Evolutionary conservation across 2,113 vertebrate species (phyloP), one percentile per base, ranked within the genome.

Genomic region (Phodopus roborovskii): DNA sequence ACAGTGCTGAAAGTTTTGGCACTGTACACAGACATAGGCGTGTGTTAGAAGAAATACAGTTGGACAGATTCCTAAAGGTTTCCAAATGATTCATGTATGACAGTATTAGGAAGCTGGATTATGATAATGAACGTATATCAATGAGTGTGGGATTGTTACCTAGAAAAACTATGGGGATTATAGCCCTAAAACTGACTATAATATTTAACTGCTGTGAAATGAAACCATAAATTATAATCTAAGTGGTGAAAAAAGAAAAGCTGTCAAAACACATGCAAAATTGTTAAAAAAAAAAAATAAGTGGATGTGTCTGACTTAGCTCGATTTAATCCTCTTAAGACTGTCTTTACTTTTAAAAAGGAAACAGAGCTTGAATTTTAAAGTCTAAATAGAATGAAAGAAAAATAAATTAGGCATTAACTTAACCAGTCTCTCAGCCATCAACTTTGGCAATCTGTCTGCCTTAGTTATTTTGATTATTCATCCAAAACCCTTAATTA

Each of bases 61-160:
- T 97, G 93, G 85, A 94, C 42, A 94, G 84, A 78, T n/a, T 97
- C 77, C 94, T 97, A 92, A 97, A 97, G 96, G 98, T 97, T 89
- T 97, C 66, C 75, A 64, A 96, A 62, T 95, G 85, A 98, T 98
- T 98, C 97, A 94, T 85, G 26, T 79, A 88, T 97, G 96, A 97
- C 53, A 89, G 70, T 73, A 39, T 97, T 96, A 97, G 60, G 92
- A 28, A 60, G 89, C 85, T 91, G 94, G 60, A 94, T 94, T 62
- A 96, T 87, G 66, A 95, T 92, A 96, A 84, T 45, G 45, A 45
- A 45, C 45, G 6, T 45, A 45, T 45, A 45, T 45, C 45, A 45
- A 45, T 45, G 45, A 45, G 45, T 45, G 45, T 45, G 45, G 45
- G 45, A 45, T 45, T 45, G 45, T 6, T 45, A 45, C 45, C 45